Percentiles rank a stretch among this genome's conserved stretches.
These are phyloP conservation scores for Cepaea hortensis DNA, from an alignment of 2,888 invertebrate species.

Conservation along the genomic window DNA sequence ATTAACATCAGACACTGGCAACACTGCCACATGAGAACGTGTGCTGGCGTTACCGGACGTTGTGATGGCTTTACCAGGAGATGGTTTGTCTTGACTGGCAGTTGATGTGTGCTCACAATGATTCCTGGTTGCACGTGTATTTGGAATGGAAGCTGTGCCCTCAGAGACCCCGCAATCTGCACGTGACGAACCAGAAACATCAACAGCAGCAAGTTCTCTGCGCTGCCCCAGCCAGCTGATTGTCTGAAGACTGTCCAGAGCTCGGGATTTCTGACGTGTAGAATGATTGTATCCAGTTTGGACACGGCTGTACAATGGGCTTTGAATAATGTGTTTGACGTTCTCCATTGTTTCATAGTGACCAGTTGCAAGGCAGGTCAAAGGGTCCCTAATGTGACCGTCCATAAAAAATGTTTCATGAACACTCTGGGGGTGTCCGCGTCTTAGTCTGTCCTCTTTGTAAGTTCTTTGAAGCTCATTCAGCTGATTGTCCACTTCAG, in stretches of 20 bases:
- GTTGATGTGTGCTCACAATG: not conserved
- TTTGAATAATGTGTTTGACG: slow-evolving; percentile 1
- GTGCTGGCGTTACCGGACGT: not conserved
- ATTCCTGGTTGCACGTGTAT: not conserved
- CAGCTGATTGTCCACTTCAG: not conserved
- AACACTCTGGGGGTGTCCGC: not conserved
- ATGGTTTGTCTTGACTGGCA: not conserved
- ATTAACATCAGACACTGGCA: not conserved
- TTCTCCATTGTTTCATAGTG: not conserved
- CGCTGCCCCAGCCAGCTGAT: not conserved
- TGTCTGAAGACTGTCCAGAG: not conserved
- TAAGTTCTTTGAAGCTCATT: slow-evolving; percentile 4
- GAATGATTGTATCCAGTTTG: not conserved
- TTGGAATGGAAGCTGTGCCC: no score
- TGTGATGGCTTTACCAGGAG: not conserved
- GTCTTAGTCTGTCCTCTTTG: not conserved
- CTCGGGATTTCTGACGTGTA: no score
- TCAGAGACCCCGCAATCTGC: not conserved
- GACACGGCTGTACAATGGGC: not conserved
- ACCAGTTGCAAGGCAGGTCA: not conserved
- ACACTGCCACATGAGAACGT: not conserved
- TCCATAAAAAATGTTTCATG: not conserved
- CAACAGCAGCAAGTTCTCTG: no score
- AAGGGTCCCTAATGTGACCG: not conserved
- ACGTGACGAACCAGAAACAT: no score